phyloP scores from a whole-genome alignment of 1,140 invertebrate genomes.

The Drosophila hydei region DNA sequence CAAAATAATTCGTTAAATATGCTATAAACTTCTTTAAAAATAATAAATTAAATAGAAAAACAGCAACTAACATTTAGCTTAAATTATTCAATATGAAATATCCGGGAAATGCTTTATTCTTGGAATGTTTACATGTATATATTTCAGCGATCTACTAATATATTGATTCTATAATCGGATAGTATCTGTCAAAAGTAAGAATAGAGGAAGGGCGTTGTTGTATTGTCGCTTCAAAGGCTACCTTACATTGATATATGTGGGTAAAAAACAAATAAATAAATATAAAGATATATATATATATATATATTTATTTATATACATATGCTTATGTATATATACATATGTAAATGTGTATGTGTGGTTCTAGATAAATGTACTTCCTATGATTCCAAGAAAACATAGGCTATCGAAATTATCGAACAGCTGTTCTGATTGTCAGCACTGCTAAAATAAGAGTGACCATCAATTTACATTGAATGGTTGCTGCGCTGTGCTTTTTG shows the following conservation, averaged over 20 bases:
- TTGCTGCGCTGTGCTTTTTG: not conserved
- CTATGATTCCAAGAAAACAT: not conserved
- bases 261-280: not conserved
- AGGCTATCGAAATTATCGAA: conserved; percentile 16
- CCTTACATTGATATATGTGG: conserved; percentile 3
- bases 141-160: no score
- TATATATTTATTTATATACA: no score
- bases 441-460: not conserved
- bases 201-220: conserved; percentile 14
- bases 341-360: not conserved
- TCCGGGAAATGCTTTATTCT: no score
- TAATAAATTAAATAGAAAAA: not conserved
- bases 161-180: conserved; percentile 9
- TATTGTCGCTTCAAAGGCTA: not conserved
- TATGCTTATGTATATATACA: not conserved
- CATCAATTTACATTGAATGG: not conserved
- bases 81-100: not conserved
- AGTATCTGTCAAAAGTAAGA: conserved; percentile 6
- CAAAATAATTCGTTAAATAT: conserved; percentile 62
- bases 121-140: not conserved
- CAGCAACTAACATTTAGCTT: not conserved
- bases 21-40: conserved; percentile 26
- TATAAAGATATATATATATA: not conserved
- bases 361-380: not conserved
- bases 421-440: not conserved